Conservation (phyloP, 2,888 invertebrate genomes). For the Dascillus cervinus region DNA sequence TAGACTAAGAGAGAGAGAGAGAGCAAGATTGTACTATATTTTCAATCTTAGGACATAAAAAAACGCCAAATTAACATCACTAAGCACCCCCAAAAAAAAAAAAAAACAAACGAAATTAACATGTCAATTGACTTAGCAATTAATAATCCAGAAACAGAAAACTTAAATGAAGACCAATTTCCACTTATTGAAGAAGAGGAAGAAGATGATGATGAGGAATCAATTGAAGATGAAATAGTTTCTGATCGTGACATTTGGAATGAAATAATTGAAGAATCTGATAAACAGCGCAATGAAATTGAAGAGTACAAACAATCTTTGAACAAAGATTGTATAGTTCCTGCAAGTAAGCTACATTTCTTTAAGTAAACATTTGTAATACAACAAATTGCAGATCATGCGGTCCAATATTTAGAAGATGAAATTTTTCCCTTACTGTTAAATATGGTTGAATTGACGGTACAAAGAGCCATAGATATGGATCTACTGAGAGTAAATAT, state of each 20-base stretch:
- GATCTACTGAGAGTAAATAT: constrained; percentile 20
- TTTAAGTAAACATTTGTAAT: background rate
- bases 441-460: constrained; percentile 25
- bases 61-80: no score
- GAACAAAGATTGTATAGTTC: constrained; percentile 8
- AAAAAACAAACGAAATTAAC: no score
- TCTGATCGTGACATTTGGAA: constrained; percentile 12
- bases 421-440: constrained; percentile 26
- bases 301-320: constrained; percentile 15
- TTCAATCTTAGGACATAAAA: no score
- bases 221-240: constrained; percentile 10
- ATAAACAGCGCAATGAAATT: constrained; percentile 13
- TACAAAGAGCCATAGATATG: constrained; percentile 21
- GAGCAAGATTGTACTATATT: no score
- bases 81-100: no score
- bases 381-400: constrained; percentile 16
- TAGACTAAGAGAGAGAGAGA: no score
- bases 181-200: no score
- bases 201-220: constrained; percentile 12
- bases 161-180: constrained; percentile 5
- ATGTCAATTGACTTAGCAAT: no score
- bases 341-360: constrained; percentile 7
- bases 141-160: constrained; percentile 8
- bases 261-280: constrained; percentile 14
- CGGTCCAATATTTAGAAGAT: constrained; percentile 24